These are phyloP conservation scores for Hippopotamyrus pictus DNA, from an alignment of 2,797 vertebrate genomes.

Conservation along the genomic window DNA sequence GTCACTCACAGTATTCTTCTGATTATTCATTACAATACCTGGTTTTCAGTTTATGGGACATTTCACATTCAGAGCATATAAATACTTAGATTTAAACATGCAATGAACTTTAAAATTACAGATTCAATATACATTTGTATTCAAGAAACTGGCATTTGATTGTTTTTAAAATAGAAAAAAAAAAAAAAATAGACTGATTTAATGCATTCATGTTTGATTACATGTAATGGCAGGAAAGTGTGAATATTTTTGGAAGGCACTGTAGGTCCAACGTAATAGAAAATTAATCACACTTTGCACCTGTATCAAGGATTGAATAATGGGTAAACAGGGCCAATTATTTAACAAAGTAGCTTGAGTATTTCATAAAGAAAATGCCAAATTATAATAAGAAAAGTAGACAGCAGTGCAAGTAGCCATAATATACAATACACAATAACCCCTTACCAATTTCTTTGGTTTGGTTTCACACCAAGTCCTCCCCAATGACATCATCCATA, in stretches of 20 bases:
- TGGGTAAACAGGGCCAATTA: neutral
- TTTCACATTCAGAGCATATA: neutral
- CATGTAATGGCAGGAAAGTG: neutral
- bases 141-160: neutral
- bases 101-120: neutral
- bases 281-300: neutral
- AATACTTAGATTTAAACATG: neutral
- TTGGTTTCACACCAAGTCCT: constrained; percentile 58
- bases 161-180: neutral
- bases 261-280: neutral
- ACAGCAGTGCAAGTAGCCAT: neutral
- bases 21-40: neutral
- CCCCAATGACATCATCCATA: constrained; percentile 57
- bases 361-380: neutral
- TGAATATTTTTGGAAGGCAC: neutral
- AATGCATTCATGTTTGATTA: neutral
- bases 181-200: neutral
- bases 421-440: neutral
- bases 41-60: neutral
- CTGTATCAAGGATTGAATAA: neutral
- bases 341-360: neutral
- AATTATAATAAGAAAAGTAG: neutral
- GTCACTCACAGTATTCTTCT: neutral
- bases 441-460: constrained; percentile 25
- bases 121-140: neutral